Conservation (phyloP, 1,140 invertebrate genomes). For the Bombyx mandarina region DNA sequence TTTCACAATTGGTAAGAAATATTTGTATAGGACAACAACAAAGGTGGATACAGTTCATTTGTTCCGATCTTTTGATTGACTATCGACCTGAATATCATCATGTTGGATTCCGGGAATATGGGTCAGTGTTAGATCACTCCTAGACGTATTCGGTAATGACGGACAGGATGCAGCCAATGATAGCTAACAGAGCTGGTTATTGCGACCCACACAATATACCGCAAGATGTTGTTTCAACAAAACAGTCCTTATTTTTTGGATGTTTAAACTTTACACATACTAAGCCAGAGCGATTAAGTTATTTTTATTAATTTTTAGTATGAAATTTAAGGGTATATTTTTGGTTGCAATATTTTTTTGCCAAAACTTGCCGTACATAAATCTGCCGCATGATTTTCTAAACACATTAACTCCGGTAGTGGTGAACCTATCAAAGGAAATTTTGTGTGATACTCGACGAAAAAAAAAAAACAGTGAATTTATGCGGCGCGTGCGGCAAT, state of each 20-base stretch:
- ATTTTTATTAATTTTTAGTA: too few relatives aligned
- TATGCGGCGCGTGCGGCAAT: constrained; percentile 32
- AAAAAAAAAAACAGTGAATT: constrained; percentile 26
- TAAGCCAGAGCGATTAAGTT: too few relatives aligned
- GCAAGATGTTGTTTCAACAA: too few relatives aligned
- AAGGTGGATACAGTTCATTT: constrained; percentile 1
- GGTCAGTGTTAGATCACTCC: constrained; percentile 51
- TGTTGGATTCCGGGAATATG: constrained; percentile 34
- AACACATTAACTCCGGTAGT: too few relatives aligned
- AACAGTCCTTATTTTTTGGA: too few relatives aligned
- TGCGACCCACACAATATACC: constrained; percentile 2
- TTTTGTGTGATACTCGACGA: neutral
- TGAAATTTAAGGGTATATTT: too few relatives aligned
- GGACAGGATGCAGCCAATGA: constrained; percentile 51
- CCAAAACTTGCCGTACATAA: too few relatives aligned
- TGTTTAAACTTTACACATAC: too few relatives aligned
- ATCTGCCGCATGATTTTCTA: too few relatives aligned
- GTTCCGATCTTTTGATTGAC: constrained; percentile 18
- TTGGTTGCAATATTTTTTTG: too few relatives aligned
- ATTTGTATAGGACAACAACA: constrained; percentile 1
- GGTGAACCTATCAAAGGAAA: too few relatives aligned
- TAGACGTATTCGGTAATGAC: constrained; percentile 30
- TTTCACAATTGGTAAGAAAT: neutral
- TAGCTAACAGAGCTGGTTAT: constrained; percentile 4
- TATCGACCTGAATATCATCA: constrained; percentile 43